Evolutionary conservation across 2,888 invertebrate species (phyloP).

Genomic region (Tholera decimalis): DNA sequence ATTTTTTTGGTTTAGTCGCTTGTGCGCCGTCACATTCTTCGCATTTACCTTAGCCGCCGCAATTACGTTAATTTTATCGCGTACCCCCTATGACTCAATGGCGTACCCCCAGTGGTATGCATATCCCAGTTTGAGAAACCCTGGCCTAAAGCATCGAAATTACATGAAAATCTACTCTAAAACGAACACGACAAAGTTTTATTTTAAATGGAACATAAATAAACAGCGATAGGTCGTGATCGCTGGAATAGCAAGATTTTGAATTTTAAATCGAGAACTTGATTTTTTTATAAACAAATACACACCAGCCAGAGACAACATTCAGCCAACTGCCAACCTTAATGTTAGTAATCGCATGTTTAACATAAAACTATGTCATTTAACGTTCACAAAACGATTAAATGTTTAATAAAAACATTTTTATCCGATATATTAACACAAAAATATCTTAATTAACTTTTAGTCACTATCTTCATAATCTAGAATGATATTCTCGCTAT

Average conservation of each 20-base stretch:
- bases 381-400: not conserved
- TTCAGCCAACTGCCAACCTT: slow-evolving; percentile 42
- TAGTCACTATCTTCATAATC: slow-evolving; percentile 37
- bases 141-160: too few relatives aligned
- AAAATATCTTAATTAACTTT: slow-evolving; percentile 22
- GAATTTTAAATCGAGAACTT: slow-evolving; percentile 72
- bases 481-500: slow-evolving; percentile 46
- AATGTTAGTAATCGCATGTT: slow-evolving; percentile 44
- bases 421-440: not conserved
- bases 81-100: too few relatives aligned
- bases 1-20: too few relatives aligned
- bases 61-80: too few relatives aligned
- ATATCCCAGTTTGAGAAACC: too few relatives aligned
- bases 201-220: slow-evolving; percentile 41
- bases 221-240: slow-evolving; percentile 60
- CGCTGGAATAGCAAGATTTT: slow-evolving; percentile 71
- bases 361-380: slow-evolving; percentile 25
- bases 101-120: too few relatives aligned
- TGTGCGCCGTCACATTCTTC: too few relatives aligned
- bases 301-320: slow-evolving; percentile 46
- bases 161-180: slow-evolving; percentile 45
- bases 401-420: not conserved
- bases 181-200: slow-evolving; percentile 23
- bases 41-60: too few relatives aligned
- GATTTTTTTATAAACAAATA: slow-evolving; percentile 56